Percentiles rank a stretch among this genome's conserved stretches.
Conservation (phyloP, 2,888 invertebrate species). For the Sturmia bella region DNA sequence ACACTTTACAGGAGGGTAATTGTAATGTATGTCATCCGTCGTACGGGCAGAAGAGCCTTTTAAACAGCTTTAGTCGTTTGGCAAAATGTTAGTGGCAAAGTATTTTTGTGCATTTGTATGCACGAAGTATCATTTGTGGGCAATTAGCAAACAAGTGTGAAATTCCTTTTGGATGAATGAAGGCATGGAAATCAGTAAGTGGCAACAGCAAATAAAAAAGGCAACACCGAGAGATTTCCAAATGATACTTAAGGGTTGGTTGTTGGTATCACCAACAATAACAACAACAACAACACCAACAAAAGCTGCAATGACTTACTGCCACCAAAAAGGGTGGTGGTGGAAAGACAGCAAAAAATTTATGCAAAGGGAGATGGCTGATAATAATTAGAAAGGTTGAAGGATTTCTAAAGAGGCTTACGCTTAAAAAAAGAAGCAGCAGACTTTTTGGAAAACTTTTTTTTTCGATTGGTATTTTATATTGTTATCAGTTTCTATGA, state of each 20-base stretch:
- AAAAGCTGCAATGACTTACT: conserved; percentile 14
- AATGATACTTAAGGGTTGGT: conserved; percentile 53
- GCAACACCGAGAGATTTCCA: conserved; percentile 30
- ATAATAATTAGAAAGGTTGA: conserved; percentile 12
- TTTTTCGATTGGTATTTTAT: background rate
- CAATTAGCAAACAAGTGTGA: conserved; percentile 71
- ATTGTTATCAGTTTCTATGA: too few species aligned
- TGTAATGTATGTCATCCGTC: conserved; percentile 50
- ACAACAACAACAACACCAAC: conserved; percentile 18
- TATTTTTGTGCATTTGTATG: conserved; percentile 70
- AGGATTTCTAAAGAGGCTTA: background rate
- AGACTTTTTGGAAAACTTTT: too few species aligned
- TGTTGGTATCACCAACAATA: background rate
- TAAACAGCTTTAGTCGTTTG: conserved; percentile 70
- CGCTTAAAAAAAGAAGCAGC: too few species aligned
- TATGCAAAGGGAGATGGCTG: background rate
- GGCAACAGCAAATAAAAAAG: conserved; percentile 19
- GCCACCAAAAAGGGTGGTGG: conserved; percentile 8
- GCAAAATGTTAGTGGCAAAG: conserved; percentile 70
- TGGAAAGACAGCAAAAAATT: conserved; percentile 15
- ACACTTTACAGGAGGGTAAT: conserved; percentile 24
- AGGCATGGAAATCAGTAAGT: conserved; percentile 42
- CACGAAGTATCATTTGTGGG: conserved; percentile 68
- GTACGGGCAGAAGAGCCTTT: conserved; percentile 45
- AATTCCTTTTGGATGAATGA: conserved; percentile 62